phyloP scores from a whole-genome alignment of 2,113 vertebrate species.

The Dipodomys merriami region DNA sequence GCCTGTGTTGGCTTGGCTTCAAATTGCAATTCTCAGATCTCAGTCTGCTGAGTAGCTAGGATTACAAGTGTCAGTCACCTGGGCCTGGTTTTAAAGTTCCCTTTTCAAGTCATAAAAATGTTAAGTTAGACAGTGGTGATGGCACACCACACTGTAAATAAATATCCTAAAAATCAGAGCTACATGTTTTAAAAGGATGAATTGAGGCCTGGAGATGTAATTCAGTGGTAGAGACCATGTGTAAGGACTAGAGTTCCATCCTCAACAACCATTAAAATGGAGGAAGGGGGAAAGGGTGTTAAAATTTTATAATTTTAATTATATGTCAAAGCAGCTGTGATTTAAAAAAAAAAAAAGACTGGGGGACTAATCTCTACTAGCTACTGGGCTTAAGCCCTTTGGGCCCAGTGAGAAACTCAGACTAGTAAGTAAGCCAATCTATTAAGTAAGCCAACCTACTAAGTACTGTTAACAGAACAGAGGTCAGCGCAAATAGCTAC shows the following conservation, averaged over 20 bases:
- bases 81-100: neutral
- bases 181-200: neutral
- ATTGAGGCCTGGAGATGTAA: neutral
- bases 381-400: neutral
- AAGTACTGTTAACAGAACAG: neutral
- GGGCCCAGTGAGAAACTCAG: neutral
- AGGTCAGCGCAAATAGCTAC: neutral
- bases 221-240: neutral
- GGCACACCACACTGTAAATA: neutral
- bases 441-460: neutral
- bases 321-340: slow-evolving; percentile 10
- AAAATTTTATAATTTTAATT: neutral
- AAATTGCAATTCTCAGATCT: too few species aligned
- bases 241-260: neutral
- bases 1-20: too few species aligned
- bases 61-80: too few species aligned
- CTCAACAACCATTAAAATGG: neutral
- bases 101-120: neutral
- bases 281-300: too few species aligned
- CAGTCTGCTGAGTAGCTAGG: too few species aligned
- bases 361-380: neutral
- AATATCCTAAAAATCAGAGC: slow-evolving; percentile 27
- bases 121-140: slow-evolving; percentile 17
- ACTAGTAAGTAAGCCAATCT: neutral
- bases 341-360: neutral